A percentile compares a stretch with the other conserved stretches of the same genome.
Evolutionary conservation across 2,113 vertebrate species (phyloP).

Genomic region (Eurypyga helias): DNA sequence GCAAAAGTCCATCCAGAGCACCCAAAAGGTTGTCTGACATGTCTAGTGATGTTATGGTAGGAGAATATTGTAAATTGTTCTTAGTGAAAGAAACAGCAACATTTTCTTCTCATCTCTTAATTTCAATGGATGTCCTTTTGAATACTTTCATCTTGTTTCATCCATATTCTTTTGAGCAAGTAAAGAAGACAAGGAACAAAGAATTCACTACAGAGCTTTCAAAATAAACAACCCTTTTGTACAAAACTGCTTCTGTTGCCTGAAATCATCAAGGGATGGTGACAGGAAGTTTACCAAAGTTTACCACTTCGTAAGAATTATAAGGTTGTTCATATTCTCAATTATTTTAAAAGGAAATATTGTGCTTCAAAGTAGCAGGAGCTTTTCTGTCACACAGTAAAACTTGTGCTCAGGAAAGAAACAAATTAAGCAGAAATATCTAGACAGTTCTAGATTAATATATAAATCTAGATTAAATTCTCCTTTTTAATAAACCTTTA

Average conservation of each 20-base stretch:
- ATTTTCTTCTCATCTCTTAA: not conserved
- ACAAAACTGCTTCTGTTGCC: not conserved
- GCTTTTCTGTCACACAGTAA: not conserved
- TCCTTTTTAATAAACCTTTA: not conserved
- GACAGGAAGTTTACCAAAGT: not conserved
- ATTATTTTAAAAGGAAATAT: not conserved
- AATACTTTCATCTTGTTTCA: not conserved
- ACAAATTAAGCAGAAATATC: not conserved
- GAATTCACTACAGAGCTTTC: not conserved
- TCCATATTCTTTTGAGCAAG: not conserved
- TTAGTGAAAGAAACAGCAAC: not conserved
- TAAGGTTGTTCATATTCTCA: not conserved
- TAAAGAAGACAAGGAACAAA: not conserved
- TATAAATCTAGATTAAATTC: not conserved
- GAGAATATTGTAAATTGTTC: not conserved
- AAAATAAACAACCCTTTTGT: not conserved
- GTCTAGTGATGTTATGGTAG: not conserved
- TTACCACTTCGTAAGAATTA: not conserved
- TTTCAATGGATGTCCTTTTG: not conserved
- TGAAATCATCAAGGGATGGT: not conserved
- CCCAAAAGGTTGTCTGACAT: not conserved
- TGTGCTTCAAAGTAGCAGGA: not conserved
- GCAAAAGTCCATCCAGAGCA: not conserved
- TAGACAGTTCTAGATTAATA: not conserved
- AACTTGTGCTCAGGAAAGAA: not conserved